Evolutionary conservation across 2,797 vertebrate species (phyloP).

Genomic region (Eospalax fontanierii): DNA sequence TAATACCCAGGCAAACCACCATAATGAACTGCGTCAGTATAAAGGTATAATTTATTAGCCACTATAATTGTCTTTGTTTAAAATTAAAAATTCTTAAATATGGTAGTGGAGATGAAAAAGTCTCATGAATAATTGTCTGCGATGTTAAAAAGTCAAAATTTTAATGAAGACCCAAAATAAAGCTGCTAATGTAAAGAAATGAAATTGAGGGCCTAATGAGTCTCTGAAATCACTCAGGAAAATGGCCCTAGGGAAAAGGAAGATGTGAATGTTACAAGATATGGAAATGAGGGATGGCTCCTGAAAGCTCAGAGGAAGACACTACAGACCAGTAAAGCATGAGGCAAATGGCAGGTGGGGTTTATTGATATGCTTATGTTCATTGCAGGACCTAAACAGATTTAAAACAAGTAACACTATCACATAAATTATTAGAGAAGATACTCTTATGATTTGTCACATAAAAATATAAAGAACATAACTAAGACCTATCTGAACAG

Average conservation of each 20-base stretch:
- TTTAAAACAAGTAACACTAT: no score
- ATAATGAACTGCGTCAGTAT: neutral
- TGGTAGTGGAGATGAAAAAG: constrained; percentile 50
- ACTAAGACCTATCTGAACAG: no score
- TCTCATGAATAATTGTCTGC: constrained; percentile 47
- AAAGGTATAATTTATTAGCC: constrained; percentile 29
- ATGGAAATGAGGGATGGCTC: neutral
- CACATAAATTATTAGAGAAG: no score
- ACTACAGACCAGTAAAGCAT: neutral
- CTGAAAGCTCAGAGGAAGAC: neutral
- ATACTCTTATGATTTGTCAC: no score
- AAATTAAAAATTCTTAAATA: constrained; percentile 58
- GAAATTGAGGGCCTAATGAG: neutral
- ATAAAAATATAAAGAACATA: no score
- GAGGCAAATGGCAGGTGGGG: no score
- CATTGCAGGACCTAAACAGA: no score
- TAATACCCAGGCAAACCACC: neutral
- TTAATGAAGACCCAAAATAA: constrained; percentile 68
- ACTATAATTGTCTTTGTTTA: constrained; percentile 32
- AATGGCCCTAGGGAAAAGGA: no score
- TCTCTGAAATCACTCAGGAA: neutral
- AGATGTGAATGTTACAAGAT: constrained; percentile 10
- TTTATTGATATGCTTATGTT: no score
- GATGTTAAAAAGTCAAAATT: constrained; percentile 35
- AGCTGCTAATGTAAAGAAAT: constrained; percentile 22